Evolutionary conservation across 2,888 invertebrate species (phyloP).

Genomic region (Carabus problematicus): DNA sequence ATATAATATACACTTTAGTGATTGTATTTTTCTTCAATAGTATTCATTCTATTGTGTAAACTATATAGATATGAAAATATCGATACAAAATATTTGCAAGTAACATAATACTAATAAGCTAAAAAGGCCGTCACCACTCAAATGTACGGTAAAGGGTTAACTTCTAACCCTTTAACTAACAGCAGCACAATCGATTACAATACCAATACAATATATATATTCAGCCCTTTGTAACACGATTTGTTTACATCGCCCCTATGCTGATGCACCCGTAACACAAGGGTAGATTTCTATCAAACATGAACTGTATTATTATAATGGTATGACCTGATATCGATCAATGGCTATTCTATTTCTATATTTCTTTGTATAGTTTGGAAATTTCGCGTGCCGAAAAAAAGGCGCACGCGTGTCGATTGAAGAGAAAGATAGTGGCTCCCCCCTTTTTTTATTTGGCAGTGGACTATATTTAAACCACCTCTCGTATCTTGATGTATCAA

Average conservation of each 20-base stretch:
- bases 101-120: constrained; percentile 35
- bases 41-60: constrained; percentile 4
- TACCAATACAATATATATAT: constrained; percentile 6
- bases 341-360: constrained; percentile 29
- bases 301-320: constrained; percentile 21
- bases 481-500: constrained; percentile 10
- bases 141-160: constrained; percentile 7
- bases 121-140: neutral
- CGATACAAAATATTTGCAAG: constrained; percentile 35
- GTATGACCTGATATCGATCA: constrained; percentile 31
- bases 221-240: no score
- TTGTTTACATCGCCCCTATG: no score
- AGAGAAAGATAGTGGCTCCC: constrained; percentile 1
- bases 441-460: no score
- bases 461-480: neutral
- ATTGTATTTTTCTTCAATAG: no score
- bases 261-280: no score
- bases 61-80: constrained; percentile 38
- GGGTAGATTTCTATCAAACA: neutral
- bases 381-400: constrained; percentile 38
- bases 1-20: neutral
- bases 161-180: constrained; percentile 1
- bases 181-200: constrained; percentile 9
- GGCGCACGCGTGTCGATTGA: constrained; percentile 27
- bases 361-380: constrained; percentile 31